phyloP scores from a whole-genome alignment of 2,888 invertebrate genomes.

The Euzetes globulus region DNA sequence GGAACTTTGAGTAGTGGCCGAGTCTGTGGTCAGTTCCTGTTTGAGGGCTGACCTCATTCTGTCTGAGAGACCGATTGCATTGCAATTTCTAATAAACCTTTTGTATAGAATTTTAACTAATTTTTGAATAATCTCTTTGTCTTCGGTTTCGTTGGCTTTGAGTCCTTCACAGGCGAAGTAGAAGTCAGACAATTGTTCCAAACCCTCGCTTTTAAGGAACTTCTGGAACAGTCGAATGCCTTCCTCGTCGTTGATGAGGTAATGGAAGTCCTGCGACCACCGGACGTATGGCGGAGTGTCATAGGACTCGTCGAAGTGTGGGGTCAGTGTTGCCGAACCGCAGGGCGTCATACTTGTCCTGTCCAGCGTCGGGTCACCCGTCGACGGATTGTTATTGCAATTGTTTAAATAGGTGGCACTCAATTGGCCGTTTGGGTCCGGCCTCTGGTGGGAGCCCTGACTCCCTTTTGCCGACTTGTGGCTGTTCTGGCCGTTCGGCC shows the following conservation, averaged over 20 bases:
- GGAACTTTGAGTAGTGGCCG: background rate
- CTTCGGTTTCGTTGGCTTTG: slow-evolving; percentile 2
- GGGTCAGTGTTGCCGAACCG: background rate
- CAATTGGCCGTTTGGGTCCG: background rate
- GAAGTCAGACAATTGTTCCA: slow-evolving; percentile 53
- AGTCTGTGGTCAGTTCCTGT: background rate
- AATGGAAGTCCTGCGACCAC: slow-evolving; percentile 79
- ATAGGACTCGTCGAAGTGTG: slow-evolving; percentile 31
- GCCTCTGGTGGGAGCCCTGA: background rate
- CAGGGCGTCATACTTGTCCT: slow-evolving; percentile 1
- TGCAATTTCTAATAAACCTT: background rate
- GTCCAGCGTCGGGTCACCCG: background rate
- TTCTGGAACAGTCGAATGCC: slow-evolving; percentile 75
- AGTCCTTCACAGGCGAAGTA: slow-evolving; percentile 75
- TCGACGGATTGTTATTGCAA: background rate
- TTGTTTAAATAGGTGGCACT: background rate
- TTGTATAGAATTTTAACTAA: background rate
- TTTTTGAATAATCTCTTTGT: background rate
- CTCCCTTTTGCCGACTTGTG: too few species aligned
- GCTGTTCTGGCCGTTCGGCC: too few species aligned
- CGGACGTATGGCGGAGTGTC: slow-evolving; percentile 65
- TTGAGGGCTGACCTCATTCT: background rate
- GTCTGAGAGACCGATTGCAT: background rate
- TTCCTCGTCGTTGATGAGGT: slow-evolving; percentile 76
- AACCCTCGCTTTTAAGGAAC: slow-evolving; percentile 48